Percentiles rank a stretch among this genome's conserved stretches.
These are phyloP conservation scores for Pseudomyrmex cubaensis DNA, from an alignment of 1,140 invertebrate species.

Conservation along the genomic window DNA sequence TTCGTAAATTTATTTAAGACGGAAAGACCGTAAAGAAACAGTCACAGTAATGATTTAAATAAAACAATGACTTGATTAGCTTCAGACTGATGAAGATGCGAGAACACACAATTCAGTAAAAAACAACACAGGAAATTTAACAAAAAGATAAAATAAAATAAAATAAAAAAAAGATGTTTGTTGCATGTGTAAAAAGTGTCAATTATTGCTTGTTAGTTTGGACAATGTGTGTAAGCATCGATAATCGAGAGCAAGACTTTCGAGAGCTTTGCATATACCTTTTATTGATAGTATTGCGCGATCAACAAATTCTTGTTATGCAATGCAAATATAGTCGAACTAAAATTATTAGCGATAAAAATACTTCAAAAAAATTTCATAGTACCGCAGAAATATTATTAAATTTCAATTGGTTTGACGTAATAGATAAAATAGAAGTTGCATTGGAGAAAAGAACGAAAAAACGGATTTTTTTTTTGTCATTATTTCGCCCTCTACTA, in stretches of 20 bases:
- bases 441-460: neutral
- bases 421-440: neutral
- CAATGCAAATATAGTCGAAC: neutral
- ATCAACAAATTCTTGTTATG: conserved; percentile 7
- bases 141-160: neutral
- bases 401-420: neutral
- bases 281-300: conserved; percentile 27
- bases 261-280: conserved; percentile 10
- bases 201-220: conserved; percentile 20
- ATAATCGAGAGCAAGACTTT: conserved; percentile 48
- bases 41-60: neutral
- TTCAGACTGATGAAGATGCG: neutral
- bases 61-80: neutral
- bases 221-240: conserved; percentile 11
- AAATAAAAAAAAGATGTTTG: neutral
- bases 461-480: too few relatives aligned
- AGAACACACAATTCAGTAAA: too few relatives aligned
- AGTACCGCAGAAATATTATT: neutral
- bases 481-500: neutral
- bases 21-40: neutral
- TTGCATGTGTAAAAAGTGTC: neutral
- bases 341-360: conserved; percentile 28
- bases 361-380: neutral
- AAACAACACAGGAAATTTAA: too few relatives aligned
- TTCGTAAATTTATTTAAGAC: neutral